phyloP scores from a whole-genome alignment of 2,888 invertebrate species.

The Dione juno region DNA sequence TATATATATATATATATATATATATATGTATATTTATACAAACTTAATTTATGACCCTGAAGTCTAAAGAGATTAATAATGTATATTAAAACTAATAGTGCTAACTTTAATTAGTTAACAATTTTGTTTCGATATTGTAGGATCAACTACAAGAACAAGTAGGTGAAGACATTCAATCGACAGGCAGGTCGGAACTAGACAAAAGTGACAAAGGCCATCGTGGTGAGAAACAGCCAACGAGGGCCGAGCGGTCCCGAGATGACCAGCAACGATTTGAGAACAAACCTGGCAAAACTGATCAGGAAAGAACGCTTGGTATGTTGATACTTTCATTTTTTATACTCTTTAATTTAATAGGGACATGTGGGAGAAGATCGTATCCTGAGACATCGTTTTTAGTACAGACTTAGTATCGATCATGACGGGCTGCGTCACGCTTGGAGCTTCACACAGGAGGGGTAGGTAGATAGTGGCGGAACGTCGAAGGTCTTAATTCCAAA shows the following conservation, averaged over 20 bases:
- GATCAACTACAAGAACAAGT: conserved; percentile 85
- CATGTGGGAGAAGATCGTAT: too few species aligned
- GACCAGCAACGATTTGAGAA: conserved; percentile 82
- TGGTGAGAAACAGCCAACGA: conserved; percentile 74
- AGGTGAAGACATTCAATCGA: conserved; percentile 85
- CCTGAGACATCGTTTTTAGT: too few species aligned
- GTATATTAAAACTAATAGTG: background rate
- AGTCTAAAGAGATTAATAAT: background rate
- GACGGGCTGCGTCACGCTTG: too few species aligned
- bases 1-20: too few species aligned
- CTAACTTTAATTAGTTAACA: background rate
- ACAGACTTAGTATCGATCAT: too few species aligned
- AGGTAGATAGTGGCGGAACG: too few species aligned
- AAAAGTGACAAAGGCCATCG: conserved; percentile 88
- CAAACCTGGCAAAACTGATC: conserved; percentile 89
- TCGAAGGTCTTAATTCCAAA: too few species aligned
- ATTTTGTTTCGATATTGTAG: conserved; percentile 53
- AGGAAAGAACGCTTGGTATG: conserved; percentile 86
- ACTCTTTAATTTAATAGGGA: too few species aligned
- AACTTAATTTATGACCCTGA: background rate
- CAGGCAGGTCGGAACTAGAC: conserved; percentile 90
- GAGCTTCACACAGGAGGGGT: too few species aligned
- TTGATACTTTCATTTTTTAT: background rate
- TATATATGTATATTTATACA: too few species aligned
- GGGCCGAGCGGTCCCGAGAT: conserved; percentile 68